Conservation (phyloP, 2,888 invertebrate genomes). For the Rhingia campestris region DNA sequence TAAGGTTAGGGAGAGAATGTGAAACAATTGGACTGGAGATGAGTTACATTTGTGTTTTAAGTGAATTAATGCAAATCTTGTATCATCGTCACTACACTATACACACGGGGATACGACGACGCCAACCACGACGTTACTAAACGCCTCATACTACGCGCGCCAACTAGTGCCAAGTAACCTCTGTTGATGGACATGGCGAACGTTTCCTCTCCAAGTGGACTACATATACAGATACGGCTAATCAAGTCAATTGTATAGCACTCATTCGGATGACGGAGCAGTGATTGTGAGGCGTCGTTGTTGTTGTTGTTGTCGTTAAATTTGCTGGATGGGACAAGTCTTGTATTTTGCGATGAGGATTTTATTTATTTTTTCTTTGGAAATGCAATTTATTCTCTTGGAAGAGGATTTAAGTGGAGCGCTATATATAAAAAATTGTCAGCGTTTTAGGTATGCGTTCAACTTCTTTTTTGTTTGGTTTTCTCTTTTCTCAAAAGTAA, state of each 20-base stretch:
- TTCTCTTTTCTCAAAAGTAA: too few species aligned
- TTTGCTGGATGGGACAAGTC: constrained; percentile 52
- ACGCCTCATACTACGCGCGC: constrained; percentile 57
- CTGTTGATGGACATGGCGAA: constrained; percentile 50
- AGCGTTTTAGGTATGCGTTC: neutral
- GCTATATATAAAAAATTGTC: neutral
- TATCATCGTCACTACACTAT: constrained; percentile 16
- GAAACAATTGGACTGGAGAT: neutral
- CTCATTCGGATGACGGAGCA: constrained; percentile 51
- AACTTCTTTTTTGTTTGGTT: constrained; percentile 9
- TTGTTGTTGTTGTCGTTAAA: constrained; percentile 37
- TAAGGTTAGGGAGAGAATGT: constrained; percentile 16
- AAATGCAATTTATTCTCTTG: constrained; percentile 41
- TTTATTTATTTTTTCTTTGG: constrained; percentile 16
- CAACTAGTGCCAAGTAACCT: constrained; percentile 69
- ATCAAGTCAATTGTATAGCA: constrained; percentile 68
- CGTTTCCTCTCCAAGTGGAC: constrained; percentile 58
- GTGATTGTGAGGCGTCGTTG: constrained; percentile 61
- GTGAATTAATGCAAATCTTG: constrained; percentile 48
- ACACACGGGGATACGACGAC: constrained; percentile 18
- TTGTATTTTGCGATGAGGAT: constrained; percentile 35
- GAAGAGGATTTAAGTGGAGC: constrained; percentile 24
- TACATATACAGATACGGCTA: constrained; percentile 35
- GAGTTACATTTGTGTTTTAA: constrained; percentile 24
- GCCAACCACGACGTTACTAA: constrained; percentile 33